Conservation (phyloP, 2,797 vertebrate genomes). For the Liasis olivaceus region DNA sequence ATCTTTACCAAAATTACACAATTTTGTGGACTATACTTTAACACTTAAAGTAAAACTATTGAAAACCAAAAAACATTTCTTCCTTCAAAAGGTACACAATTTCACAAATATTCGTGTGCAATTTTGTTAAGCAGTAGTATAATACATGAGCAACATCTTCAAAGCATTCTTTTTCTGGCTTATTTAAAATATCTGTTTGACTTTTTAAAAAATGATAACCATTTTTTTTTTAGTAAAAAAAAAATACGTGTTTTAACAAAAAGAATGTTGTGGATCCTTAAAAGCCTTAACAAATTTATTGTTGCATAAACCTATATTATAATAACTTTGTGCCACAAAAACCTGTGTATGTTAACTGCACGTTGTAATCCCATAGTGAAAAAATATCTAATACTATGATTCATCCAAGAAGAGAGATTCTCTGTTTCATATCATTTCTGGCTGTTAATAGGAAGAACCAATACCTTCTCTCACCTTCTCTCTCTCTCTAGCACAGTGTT, state of each 20-base stretch:
- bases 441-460: background rate
- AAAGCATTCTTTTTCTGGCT: background rate
- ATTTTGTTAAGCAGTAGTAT: background rate
- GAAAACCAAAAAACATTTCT: background rate
- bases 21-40: background rate
- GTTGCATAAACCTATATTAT: background rate
- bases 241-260: background rate
- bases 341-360: background rate
- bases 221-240: background rate
- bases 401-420: background rate
- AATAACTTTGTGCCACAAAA: background rate
- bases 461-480: background rate
- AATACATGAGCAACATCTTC: background rate
- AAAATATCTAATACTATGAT: background rate
- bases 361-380: background rate
- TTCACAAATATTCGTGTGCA: background rate
- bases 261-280: background rate
- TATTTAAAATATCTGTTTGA: background rate
- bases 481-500: background rate
- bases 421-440: background rate
- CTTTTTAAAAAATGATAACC: background rate
- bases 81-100: background rate
- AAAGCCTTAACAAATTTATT: background rate
- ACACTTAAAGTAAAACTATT: background rate
- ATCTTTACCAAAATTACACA: too few species aligned